A percentile compares a stretch with the other conserved stretches of the same genome.
Conservation (phyloP, 2,888 invertebrate species). For the Ernsta delagoae region DNA sequence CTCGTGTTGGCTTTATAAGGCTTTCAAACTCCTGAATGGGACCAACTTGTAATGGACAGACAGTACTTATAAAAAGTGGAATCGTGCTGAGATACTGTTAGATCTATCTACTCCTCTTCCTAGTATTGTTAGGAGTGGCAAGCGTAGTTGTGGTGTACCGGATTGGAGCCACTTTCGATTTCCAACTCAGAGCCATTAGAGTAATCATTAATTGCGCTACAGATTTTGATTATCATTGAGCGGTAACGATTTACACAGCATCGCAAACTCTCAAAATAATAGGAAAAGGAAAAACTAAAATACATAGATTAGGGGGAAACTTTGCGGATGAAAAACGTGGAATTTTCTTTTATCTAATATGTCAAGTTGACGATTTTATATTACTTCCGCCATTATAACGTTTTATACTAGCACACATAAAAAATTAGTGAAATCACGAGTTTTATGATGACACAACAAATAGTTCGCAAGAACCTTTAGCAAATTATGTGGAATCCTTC, state of each 20-base stretch:
- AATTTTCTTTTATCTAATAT: background rate
- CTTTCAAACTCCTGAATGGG: conserved; percentile 44
- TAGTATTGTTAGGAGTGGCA: background rate
- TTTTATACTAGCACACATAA: background rate
- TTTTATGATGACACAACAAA: background rate
- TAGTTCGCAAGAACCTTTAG: background rate
- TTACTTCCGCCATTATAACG: too few relatives aligned
- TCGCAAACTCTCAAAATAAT: too few relatives aligned
- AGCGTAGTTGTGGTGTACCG: background rate
- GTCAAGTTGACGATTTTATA: background rate
- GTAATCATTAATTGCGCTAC: too few relatives aligned
- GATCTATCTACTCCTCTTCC: conserved; percentile 8
- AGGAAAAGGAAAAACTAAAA: too few relatives aligned
- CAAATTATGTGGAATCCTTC: background rate
- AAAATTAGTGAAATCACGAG: background rate
- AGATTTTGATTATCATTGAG: too few relatives aligned
- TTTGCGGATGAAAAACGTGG: too few relatives aligned
- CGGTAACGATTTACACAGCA: too few relatives aligned
- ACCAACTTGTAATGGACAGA: conserved; percentile 35
- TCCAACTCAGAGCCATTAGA: background rate
- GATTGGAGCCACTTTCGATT: conserved; percentile 24
- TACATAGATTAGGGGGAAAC: too few relatives aligned
- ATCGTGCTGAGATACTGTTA: conserved; percentile 32
- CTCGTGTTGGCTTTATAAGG: conserved; percentile 41
- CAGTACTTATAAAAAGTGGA: conserved; percentile 30